Base-by-base conservation (phyloP, 1,140 invertebrate genomes). In the Muscidifurax raptorellus region DNA sequence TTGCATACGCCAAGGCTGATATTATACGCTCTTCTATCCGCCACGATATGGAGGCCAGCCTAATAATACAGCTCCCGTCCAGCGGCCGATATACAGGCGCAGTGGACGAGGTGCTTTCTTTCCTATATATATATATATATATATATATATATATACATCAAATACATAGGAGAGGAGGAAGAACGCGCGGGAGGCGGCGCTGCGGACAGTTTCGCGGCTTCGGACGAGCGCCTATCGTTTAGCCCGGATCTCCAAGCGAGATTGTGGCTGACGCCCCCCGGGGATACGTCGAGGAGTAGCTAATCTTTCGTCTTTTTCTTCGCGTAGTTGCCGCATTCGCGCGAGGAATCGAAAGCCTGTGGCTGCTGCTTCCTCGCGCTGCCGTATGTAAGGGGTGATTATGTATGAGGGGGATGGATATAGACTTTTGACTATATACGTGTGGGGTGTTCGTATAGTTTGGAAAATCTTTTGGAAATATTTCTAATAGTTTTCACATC, bases 211-310 rank as follows among this genome's bases (percentile, higher is more conserved):
- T 82, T 82, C 44, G 84, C 72, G 69, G 52, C 69, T n/a, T 7
- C 66, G 78, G 22, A 32, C 28, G 88, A 90, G 90, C 90, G 91
- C 92, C 92, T 93, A 92, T 93, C 92, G 92, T 93, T 93, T 92
- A 93, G 92, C 90, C 87, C 88, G 91, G 91, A 93, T 93, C 91
- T 92, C 88, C 91, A 92, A 92, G 91, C 89, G 85, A 93, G 92
- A 93, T 93, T 93, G 88, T 89, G 90, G 90, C 90, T 25, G 59
- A 76, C 72, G 71, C 81, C 92, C 90, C 88, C 90, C 85, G 90
- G 89, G 89, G 89, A 91, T 40, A 89, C 90, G 89, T 90, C 85
- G 67, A 59, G 52, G 67, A 59, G 52, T 59, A 59, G 52, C 52
- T 59, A n/a, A n/a, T n/a, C 15, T 3, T 22, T 59, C 18, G 15